Percentiles rank a stretch among this genome's conserved stretches.
Evolutionary conservation across 2,888 invertebrate species (phyloP).

Genomic region (Drosophila anomalata): DNA sequence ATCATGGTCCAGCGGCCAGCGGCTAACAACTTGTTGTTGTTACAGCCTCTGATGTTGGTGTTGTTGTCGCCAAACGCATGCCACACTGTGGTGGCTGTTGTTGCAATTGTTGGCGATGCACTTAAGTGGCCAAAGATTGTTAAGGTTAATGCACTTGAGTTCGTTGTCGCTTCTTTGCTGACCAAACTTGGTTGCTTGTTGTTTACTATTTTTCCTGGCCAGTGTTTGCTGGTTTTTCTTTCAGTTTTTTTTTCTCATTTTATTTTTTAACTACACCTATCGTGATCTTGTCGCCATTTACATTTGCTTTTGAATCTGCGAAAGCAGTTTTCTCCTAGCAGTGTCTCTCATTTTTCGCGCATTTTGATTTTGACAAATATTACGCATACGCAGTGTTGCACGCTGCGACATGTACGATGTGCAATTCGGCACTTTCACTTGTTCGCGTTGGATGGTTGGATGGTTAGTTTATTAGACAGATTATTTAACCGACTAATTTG

Average conservation of each 20-base stretch:
- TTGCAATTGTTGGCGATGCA: conserved; percentile 47
- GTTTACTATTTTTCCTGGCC: conserved; percentile 1
- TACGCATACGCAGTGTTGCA: conserved; percentile 73
- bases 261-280: conserved; percentile 16
- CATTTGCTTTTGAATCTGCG: conserved; percentile 43
- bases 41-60: conserved; percentile 17
- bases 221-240: background rate
- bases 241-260: background rate
- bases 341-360: conserved; percentile 10
- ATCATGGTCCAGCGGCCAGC: conserved; percentile 73
- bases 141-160: conserved; percentile 81
- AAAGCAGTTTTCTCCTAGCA: conserved; percentile 49
- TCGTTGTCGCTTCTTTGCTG: conserved; percentile 78
- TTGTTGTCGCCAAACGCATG: conserved; percentile 78
- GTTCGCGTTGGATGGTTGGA: conserved; percentile 39
- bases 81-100: conserved; percentile 26
- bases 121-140: conserved; percentile 76
- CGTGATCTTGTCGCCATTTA: conserved; percentile 55
- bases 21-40: conserved; percentile 59
- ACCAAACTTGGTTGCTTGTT: conserved; percentile 58
- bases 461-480: conserved; percentile 67
- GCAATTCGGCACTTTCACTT: conserved; percentile 62
- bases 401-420: conserved; percentile 31
- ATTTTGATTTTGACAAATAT: conserved; percentile 57
- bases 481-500: conserved; percentile 63